Percentiles rank a stretch among this genome's conserved stretches.
These are phyloP conservation scores for Galeopterus variegatus DNA, from an alignment of 2,113 vertebrate genomes.

Conservation along the genomic window DNA sequence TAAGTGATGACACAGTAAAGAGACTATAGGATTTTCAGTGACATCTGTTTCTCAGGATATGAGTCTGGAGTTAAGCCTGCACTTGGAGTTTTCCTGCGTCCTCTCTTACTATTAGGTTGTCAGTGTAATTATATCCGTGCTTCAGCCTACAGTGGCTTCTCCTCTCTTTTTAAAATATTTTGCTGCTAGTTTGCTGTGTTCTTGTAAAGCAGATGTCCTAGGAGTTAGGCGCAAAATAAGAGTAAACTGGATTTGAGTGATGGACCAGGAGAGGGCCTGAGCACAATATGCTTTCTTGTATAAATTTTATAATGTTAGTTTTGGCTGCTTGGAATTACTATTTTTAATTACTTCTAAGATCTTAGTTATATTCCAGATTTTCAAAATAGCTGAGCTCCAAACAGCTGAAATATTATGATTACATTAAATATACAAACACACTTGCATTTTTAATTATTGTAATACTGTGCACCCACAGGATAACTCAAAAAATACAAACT, in stretches of 20 bases:
- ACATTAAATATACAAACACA: constrained; percentile 32
- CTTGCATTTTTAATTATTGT: constrained; percentile 64
- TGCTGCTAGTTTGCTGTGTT: not conserved
- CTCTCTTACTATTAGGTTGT: not conserved
- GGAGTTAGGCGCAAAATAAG: not conserved
- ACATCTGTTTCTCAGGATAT: accelerated
- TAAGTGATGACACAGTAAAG: not conserved
- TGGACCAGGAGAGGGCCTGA: not conserved
- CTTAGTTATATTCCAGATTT: constrained; percentile 60
- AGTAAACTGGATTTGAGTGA: not conserved
- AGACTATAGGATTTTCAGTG: not conserved
- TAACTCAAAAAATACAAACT: constrained; percentile 34
- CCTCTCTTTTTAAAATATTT: not conserved
- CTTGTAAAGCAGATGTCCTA: not conserved
- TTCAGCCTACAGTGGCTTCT: not conserved
- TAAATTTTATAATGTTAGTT: constrained; percentile 58
- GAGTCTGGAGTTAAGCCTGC: no score
- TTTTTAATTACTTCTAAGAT: constrained; percentile 59
- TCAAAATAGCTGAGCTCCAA: constrained; percentile 61
- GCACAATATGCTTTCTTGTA: not conserved
- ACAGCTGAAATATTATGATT: constrained; percentile 40
- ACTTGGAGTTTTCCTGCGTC: not conserved
- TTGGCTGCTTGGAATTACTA: constrained; percentile 32
- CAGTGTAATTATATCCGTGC: accelerated
- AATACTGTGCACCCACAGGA: constrained; percentile 53